Evolutionary conservation across 2,113 vertebrate species (phyloP), one percentile per base, ranked within the genome.

Genomic region (Zapus hudsonius): DNA sequence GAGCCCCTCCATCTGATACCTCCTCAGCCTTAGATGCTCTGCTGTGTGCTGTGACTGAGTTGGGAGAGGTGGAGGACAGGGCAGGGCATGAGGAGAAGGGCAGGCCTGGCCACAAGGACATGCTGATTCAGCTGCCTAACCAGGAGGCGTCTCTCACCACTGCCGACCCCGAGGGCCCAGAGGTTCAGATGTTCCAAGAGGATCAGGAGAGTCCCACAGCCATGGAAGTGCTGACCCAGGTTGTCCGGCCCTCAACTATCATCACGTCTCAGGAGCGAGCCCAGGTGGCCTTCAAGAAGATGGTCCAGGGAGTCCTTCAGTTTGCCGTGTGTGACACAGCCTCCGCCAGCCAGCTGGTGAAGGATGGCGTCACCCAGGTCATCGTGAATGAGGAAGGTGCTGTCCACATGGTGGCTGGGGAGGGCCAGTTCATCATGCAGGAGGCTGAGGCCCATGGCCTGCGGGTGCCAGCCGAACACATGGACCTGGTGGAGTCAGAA

Each of bases 261-360:
- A 93, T 97, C 94, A 84, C 96, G 12, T 95, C 98, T 73, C 98
- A 98, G 95, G 98, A 98, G 93, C 97, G 96, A 47, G 87, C 97
- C n/a, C 98, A 98, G 91, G 97, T 96, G 88, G 97, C 98, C 87
- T 97, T 98, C 91, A 98, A 98, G 95, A 98, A 98, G 61, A 93
- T 98, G 97, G 99, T 99, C 73, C 99, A 99, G 94, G 99, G 99
- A 72, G 99, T 99, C 36, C 98, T 99, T 42, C 99, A 99, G 98
- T 99, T 99, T 7, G 98, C 99, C 0, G 97, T 98, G 5, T 99
- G 98, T 13, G 98, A 98, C 92, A 85, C 98, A 0, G 96, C 97
- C 3, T 96, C 98, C 0, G 99, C 99, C 0, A 98, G 99, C 82
- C 99, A 99, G 96, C 97, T 99, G 92, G 98, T 99, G 97, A 99